Conservation (phyloP, 2,113 vertebrate genomes). For the Bungarus multicinctus region DNA sequence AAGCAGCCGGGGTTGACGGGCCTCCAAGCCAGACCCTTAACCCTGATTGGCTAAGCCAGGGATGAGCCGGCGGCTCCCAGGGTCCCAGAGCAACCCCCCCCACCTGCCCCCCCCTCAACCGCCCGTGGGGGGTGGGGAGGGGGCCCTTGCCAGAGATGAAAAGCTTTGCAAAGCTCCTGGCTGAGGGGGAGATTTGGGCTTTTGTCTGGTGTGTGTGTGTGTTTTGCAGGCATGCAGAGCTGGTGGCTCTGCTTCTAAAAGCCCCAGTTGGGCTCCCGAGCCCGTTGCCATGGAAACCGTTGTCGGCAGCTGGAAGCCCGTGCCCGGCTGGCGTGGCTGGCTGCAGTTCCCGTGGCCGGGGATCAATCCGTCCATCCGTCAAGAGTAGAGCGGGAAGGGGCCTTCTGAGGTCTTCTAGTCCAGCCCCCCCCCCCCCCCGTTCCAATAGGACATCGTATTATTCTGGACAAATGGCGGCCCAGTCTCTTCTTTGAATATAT, state of each 20-base stretch:
- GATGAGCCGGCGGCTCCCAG: background rate
- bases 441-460: too few relatives aligned
- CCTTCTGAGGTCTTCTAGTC: too few relatives aligned
- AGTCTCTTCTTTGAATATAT: too few relatives aligned
- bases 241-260: conserved; percentile 38
- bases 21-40: background rate
- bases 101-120: background rate
- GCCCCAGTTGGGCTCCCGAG: conserved; percentile 18
- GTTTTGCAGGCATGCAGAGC: background rate
- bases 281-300: conserved; percentile 56
- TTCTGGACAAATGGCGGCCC: too few relatives aligned
- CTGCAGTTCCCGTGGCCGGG: background rate
- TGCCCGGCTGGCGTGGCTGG: conserved; percentile 17
- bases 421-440: too few relatives aligned
- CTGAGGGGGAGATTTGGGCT: rapidly evolving
- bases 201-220: background rate
- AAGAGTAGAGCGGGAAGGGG: too few relatives aligned
- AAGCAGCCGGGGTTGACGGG: background rate
- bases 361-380: background rate
- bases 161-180: background rate
- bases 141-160: background rate
- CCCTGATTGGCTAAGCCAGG: background rate
- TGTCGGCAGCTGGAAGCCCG: conserved; percentile 45
- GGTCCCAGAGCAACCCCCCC: background rate
- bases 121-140: too few relatives aligned